phyloP scores from a whole-genome alignment of 2,888 invertebrate species.

The Linnaemya tessellans region DNA sequence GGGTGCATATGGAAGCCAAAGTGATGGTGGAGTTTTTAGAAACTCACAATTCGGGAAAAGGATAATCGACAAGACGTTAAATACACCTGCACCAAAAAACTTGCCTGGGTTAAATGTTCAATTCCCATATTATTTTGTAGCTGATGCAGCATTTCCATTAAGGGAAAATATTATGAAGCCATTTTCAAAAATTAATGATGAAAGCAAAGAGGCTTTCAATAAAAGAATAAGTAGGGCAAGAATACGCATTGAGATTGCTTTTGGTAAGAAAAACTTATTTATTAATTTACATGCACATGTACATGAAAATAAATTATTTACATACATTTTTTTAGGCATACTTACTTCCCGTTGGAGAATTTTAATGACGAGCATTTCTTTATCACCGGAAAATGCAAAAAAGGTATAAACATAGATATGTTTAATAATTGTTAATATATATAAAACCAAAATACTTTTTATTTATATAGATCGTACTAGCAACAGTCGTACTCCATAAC shows the following conservation, averaged over 20 bases:
- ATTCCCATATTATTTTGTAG: constrained; percentile 21
- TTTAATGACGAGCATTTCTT: constrained; percentile 16
- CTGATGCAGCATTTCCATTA: constrained; percentile 37
- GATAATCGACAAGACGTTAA: constrained; percentile 10
- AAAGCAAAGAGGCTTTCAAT: neutral
- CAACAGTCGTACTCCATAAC: neutral
- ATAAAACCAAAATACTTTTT: too few relatives aligned
- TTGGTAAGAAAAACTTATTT: constrained; percentile 1
- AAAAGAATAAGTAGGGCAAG: constrained; percentile 3
- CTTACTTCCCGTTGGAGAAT: constrained; percentile 10
- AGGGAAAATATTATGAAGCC: constrained; percentile 10
- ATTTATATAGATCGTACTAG: too few relatives aligned
- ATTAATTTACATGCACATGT: neutral
- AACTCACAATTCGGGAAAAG: constrained; percentile 8
- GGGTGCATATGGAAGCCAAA: constrained; percentile 6
- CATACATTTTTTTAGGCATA: neutral
- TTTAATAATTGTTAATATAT: too few relatives aligned
- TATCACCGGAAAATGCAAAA: constrained; percentile 3
- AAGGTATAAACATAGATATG: neutral
- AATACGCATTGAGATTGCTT: constrained; percentile 21
- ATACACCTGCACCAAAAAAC: constrained; percentile 7
- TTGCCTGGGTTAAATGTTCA: constrained; percentile 23
- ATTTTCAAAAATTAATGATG: neutral
- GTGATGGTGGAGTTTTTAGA: constrained; percentile 15
- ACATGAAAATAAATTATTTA: neutral